phyloP scores from a whole-genome alignment of 2,113 vertebrate species.

The Myotis davidii region DNA sequence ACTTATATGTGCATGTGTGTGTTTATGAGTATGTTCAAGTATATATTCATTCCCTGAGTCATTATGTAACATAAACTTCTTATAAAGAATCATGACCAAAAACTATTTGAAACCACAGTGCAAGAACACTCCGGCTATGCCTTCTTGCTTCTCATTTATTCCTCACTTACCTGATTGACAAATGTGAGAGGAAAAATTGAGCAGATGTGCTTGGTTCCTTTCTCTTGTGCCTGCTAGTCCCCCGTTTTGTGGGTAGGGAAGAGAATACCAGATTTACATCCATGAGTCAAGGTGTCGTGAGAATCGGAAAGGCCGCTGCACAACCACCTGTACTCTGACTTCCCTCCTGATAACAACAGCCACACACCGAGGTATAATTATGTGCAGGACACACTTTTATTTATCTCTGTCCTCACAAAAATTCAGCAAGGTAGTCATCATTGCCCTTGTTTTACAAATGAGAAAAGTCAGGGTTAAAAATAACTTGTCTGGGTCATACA shows the following conservation, averaged over 20 bases:
- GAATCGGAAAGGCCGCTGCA: neutral
- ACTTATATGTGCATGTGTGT: neutral
- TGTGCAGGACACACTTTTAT: neutral
- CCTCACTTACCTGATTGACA: neutral
- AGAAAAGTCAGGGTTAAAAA: slow-evolving; percentile 45
- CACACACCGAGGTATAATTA: neutral
- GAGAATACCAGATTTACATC: neutral
- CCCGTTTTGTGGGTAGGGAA: neutral
- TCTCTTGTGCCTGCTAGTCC: neutral
- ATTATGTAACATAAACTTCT: neutral
- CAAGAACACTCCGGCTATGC: neutral
- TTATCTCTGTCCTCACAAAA: neutral
- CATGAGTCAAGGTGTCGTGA: neutral
- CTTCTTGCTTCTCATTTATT: neutral
- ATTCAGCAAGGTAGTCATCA: neutral
- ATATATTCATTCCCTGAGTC: neutral
- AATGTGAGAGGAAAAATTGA: neutral
- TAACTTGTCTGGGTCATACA: slow-evolving; percentile 2
- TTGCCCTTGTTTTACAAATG: slow-evolving; percentile 15
- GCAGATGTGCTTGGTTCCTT: neutral
- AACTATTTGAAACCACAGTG: slow-evolving; percentile 30
- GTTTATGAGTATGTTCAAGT: neutral
- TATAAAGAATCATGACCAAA: neutral
- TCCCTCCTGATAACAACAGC: neutral
- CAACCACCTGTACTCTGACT: neutral